These are phyloP conservation scores for Acipenser oxyrinchus DNA, from an alignment of 2,797 vertebrate species.

Conservation along the genomic window DNA sequence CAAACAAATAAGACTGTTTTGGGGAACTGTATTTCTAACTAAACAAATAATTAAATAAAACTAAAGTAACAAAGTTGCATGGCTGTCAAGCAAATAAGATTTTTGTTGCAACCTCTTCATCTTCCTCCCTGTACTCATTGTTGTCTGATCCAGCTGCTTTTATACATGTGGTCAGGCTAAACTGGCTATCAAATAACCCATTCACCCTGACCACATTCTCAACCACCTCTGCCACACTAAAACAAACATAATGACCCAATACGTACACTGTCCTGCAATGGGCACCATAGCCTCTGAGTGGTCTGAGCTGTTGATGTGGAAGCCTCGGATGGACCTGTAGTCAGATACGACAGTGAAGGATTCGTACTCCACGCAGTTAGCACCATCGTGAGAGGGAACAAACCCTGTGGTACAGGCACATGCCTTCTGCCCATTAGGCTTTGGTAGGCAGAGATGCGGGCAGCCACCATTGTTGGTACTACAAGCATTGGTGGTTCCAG, in stretches of 20 bases:
- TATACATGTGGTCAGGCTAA: too few relatives aligned
- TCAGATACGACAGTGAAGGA: conserved; percentile 54
- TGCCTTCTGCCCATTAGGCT: conserved; percentile 44
- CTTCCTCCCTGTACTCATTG: too few relatives aligned
- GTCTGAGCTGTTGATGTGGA: conserved; percentile 63
- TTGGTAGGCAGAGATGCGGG: conserved; percentile 56
- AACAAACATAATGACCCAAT: background rate
- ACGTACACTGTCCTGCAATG: conserved; percentile 47
- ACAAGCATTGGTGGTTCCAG: conserved; percentile 52
- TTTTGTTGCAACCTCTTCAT: too few relatives aligned
- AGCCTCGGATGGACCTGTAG: conserved; percentile 46
- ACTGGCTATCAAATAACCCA: too few relatives aligned
- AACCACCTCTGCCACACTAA: too few relatives aligned
- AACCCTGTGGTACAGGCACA: conserved; percentile 62
- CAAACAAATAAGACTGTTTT: too few relatives aligned
- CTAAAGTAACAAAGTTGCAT: too few relatives aligned
- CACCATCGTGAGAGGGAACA: conserved; percentile 42
- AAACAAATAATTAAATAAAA: too few relatives aligned
- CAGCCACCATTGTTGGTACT: conserved; percentile 58
- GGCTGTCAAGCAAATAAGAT: too few relatives aligned
- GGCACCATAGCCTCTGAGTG: conserved; percentile 65
- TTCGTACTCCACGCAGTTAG: conserved; percentile 50
- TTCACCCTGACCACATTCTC: too few relatives aligned
- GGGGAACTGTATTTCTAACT: too few relatives aligned
- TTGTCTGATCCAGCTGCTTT: too few relatives aligned